Base-by-base conservation (phyloP, 2,888 invertebrate genomes). In the Netelia melanura region DNA sequence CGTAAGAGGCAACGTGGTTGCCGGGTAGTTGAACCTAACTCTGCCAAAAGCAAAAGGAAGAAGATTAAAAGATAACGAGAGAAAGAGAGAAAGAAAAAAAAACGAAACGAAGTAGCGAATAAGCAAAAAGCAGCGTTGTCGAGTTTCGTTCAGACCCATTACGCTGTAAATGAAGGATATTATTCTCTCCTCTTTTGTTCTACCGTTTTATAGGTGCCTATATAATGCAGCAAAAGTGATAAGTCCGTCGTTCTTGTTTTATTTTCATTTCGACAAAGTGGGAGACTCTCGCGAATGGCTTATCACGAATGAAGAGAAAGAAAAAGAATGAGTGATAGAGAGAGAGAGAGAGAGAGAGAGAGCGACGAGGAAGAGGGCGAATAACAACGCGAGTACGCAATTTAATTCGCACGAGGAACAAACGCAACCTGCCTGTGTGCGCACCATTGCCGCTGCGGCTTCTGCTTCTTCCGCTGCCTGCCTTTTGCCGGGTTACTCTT, bases 401-500 rank as follows among this genome's bases (percentile, higher is more conserved):
- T 84, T 84, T 84, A 81, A 84, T 81, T 84, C 80, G 68, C 67
- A 67, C 80, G 44, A 52, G 76, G 62, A 76, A 72, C 72, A 80
- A 77, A 74, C 76, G 23, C 58, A n/a, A 72, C 77, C 71, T n/a
- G 64, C 52, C 30, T 8, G 65, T 67, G 65, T 38, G 76, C 65
- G 43, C 52, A 23, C 56, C 25, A 23, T 14, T 76, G 17, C 44
- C 54, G 30, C 54, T 54, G 11, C 54, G 54, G 54, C 17, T n/a
- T 54, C 14, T 17, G 14, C 11, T 54, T 54, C 54, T 54, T n/a
- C 5, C 30, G 30, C 30, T 5, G 30, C 30, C 30, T 5, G 3
- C 30, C 30, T 30, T 30, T 30, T 65, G n/a, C 67, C 23, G 43
- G 38, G 38, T 44, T 30, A 58, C 58, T 38, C 30, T 38, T 44